Percentiles rank a stretch among this genome's conserved stretches.
Evolutionary conservation across 2,113 vertebrate genomes (phyloP).

Genomic region (Boleophthalmus pectinirostris): DNA sequence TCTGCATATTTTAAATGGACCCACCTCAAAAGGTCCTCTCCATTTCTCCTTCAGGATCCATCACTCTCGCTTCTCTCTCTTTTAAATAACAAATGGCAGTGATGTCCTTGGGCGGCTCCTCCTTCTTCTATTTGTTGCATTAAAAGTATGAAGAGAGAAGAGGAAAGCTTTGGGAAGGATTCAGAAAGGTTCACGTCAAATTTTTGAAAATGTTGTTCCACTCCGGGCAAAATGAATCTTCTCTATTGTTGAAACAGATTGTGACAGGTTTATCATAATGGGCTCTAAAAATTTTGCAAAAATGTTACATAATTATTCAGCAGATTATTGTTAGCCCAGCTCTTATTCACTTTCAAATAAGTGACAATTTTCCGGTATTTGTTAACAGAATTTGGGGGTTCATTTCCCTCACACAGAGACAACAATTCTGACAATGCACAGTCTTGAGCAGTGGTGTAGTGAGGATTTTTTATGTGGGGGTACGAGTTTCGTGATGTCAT

Average conservation of each 20-base stretch:
- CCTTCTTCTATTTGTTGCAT: slow-evolving; percentile 42
- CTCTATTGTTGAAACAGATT: slow-evolving; percentile 15
- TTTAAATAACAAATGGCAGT: slow-evolving; percentile 60
- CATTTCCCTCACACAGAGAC: too few relatives aligned
- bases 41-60: slow-evolving; percentile 47
- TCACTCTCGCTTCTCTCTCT: slow-evolving; percentile 44
- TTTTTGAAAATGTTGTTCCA: slow-evolving; percentile 32
- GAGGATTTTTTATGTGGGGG: too few relatives aligned
- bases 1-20: slow-evolving; percentile 47
- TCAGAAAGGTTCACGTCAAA: slow-evolving; percentile 34
- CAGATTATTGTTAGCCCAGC: background rate
- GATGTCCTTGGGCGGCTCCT: slow-evolving; percentile 57
- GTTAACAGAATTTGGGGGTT: too few relatives aligned
- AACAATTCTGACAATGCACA: too few relatives aligned
- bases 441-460: too few relatives aligned
- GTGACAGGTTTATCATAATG: background rate
- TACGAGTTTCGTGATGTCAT: too few relatives aligned
- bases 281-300: background rate
- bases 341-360: background rate
- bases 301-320: background rate
- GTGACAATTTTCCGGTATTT: background rate
- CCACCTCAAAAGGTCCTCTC: slow-evolving; percentile 33
- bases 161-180: slow-evolving; percentile 20
- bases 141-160: slow-evolving; percentile 5
- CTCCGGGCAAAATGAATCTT: slow-evolving; percentile 33